Percentiles rank a stretch among this genome's conserved stretches.
These are phyloP conservation scores for Anarhynchus alexandrinus DNA, from an alignment of 2,113 vertebrate species.

Conservation along the genomic window DNA sequence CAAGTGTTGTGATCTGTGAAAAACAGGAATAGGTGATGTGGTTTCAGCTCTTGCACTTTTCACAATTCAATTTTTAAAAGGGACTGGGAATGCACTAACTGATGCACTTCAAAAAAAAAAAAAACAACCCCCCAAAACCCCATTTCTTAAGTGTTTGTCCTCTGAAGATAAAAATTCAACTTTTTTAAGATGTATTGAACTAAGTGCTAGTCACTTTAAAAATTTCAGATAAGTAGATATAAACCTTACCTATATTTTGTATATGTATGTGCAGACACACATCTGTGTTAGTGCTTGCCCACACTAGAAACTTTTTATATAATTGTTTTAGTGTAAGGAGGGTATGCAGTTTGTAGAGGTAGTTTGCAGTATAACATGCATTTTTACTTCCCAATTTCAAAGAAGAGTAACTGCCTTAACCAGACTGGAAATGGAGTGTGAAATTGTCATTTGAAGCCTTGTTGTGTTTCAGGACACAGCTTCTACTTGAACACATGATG, in stretches of 20 bases:
- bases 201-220: accelerated
- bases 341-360: not conserved
- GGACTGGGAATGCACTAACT: not conserved
- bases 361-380: not conserved
- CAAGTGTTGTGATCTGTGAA: not conserved
- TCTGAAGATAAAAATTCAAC: not conserved
- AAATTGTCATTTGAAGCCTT: not conserved
- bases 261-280: not conserved
- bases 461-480: not conserved
- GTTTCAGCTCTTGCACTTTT: not conserved
- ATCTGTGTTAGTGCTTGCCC: not conserved
- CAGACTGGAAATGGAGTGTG: not conserved
- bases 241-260: not conserved
- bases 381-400: not conserved
- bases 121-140: not conserved
- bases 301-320: not conserved
- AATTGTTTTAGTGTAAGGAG: not conserved
- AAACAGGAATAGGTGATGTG: not conserved
- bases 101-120: not conserved
- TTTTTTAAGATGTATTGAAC: not conserved
- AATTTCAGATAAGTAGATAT: not conserved
- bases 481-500: not conserved
- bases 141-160: not conserved
- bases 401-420: not conserved
- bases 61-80: not conserved